Evolutionary conservation across 92 coral and sea anemone species (phyloP).

Genomic region (Porites evermanni): DNA sequence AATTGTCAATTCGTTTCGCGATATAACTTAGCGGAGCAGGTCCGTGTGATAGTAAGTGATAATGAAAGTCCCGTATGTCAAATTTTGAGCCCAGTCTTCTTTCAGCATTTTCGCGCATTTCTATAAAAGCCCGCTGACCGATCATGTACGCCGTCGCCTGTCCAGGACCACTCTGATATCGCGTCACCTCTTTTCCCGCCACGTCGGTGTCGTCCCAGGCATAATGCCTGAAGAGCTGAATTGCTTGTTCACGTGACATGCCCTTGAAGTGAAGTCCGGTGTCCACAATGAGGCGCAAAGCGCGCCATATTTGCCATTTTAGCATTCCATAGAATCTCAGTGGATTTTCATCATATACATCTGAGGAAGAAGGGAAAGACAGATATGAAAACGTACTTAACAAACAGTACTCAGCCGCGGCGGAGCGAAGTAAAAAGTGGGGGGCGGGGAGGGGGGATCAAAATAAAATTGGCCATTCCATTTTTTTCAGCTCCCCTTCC

Average conservation of each 20-base stretch:
- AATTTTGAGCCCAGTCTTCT: conserved; percentile 74
- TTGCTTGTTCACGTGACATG: conserved; percentile 86
- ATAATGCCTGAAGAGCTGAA: conserved; percentile 71
- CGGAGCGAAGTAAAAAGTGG: too few species aligned
- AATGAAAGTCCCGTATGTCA: conserved; percentile 86
- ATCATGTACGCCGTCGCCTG: conserved; percentile 98
- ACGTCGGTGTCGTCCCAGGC: conserved; percentile 98
- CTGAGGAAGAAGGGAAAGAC: conserved; percentile 6
- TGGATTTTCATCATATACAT: conserved; percentile 61
- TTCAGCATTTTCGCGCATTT: conserved; percentile 75
- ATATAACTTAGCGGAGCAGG: conserved; percentile 81
- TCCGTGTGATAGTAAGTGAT: conserved; percentile 83
- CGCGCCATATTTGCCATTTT: conserved; percentile 98
- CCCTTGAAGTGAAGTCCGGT: conserved; percentile 95
- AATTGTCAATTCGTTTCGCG: conserved; percentile 63
- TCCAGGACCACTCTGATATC: conserved; percentile 97
- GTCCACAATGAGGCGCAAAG: conserved; percentile 95
- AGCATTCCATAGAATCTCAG: conserved; percentile 89
- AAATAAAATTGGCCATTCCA: too few species aligned
- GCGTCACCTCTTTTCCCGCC: conserved; percentile 93
- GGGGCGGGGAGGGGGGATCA: too few species aligned
- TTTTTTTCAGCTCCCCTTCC: too few species aligned
- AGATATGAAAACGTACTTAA: not conserved
- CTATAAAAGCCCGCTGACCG: conserved; percentile 90
- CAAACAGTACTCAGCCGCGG: too few species aligned